Percentiles rank a stretch among this genome's conserved stretches.
These are phyloP conservation scores for Orgyia antiqua DNA, from an alignment of 2,888 invertebrate species.

Conservation along the genomic window DNA sequence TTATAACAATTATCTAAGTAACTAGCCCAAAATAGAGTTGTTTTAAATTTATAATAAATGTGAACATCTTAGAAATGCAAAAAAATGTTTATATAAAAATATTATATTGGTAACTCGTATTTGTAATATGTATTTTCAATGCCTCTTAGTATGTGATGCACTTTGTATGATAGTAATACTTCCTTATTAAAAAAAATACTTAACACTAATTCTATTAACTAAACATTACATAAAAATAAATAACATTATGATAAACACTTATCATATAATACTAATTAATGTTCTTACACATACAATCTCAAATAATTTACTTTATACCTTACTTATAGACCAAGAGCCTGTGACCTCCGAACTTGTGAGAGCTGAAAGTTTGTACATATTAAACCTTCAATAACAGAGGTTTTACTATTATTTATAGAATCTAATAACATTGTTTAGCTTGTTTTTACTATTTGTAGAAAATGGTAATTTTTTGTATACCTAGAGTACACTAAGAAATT, in stretches of 20 bases:
- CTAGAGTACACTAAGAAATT: too few species aligned
- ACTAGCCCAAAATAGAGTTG: too few species aligned
- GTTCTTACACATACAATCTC: slow-evolving; percentile 14
- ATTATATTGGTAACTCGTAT: slow-evolving; percentile 37
- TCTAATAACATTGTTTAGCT: too few species aligned
- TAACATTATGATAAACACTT: slow-evolving; percentile 63
- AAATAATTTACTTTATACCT: slow-evolving; percentile 6
- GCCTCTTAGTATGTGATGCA: slow-evolving; percentile 22
- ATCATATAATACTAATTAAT: slow-evolving; percentile 39
- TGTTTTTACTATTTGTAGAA: too few species aligned
- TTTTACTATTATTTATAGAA: too few species aligned
- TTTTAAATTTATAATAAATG: too few species aligned
- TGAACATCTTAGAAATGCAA: slow-evolving; percentile 33
- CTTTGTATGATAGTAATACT: slow-evolving; percentile 20
- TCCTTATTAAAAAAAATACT: slow-evolving; percentile 19
- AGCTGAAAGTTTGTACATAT: too few species aligned
- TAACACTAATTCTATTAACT: slow-evolving; percentile 29
- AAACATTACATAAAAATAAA: slow-evolving; percentile 63
- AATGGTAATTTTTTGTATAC: too few species aligned
- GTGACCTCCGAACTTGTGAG: too few species aligned
- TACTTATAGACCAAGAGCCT: too few species aligned
- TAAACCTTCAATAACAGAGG: too few species aligned
- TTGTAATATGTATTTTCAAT: slow-evolving; percentile 28
- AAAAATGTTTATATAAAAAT: slow-evolving; percentile 25
- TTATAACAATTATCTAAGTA: too few species aligned